Percentiles rank a stretch among this genome's conserved stretches.
Evolutionary conservation across 2,113 vertebrate genomes (phyloP).

Genomic region (Mastomys natalensis): DNA sequence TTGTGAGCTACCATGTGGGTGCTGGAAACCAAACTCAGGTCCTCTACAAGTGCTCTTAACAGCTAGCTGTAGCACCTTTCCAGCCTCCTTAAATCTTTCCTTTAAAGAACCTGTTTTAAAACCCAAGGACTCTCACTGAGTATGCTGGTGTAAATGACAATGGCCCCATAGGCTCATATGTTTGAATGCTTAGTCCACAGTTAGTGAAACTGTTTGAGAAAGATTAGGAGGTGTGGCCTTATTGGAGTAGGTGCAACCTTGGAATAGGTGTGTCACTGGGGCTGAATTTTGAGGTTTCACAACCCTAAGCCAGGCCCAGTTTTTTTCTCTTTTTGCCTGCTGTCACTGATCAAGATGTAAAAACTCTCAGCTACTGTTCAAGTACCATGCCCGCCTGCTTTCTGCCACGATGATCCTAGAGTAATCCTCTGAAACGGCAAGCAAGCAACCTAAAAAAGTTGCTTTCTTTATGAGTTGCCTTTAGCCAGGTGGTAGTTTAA

Average conservation of each 20-base stretch:
- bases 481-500: neutral
- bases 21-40: neutral
- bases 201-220: neutral
- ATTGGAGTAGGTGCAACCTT: neutral
- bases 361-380: neutral
- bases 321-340: neutral
- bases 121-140: neutral
- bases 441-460: neutral
- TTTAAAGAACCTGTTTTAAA: neutral
- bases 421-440: neutral
- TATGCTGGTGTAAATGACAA: neutral
- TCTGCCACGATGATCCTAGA: neutral
- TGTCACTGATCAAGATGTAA: neutral
- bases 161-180: neutral
- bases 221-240: neutral
- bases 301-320: neutral
- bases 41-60: neutral
- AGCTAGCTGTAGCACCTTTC: neutral
- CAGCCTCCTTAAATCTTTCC: neutral
- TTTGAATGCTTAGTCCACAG: neutral
- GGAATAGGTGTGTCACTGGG: neutral
- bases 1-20: neutral
- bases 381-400: neutral
- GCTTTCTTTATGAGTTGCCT: neutral
- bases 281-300: neutral